phyloP scores from a whole-genome alignment of 2,797 vertebrate genomes.

The Bryconaethiops microstoma region DNA sequence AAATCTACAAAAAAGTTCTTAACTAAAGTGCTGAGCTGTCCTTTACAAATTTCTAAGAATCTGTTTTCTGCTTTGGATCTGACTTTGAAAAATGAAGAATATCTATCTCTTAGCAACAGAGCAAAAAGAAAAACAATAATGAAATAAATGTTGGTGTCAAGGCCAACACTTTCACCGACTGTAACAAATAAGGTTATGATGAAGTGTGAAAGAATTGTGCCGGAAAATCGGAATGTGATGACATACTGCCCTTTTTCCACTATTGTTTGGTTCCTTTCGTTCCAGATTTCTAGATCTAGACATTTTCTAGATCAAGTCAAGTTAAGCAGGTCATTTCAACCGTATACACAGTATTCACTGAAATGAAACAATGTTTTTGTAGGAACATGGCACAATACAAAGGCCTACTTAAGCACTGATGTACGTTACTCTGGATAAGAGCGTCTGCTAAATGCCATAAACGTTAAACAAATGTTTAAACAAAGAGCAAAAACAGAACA shows the following conservation, averaged over 20 bases:
- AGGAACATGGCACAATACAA: no score
- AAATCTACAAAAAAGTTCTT: neutral
- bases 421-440: no score
- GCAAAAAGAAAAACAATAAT: slow-evolving; percentile 44
- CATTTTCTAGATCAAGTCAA: no score
- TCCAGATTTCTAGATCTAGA: neutral
- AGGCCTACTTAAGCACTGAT: no score
- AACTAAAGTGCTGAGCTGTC: neutral
- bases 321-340: no score
- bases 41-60: neutral
- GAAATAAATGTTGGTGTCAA: slow-evolving; percentile 41
- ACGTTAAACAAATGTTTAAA: no score
- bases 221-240: slow-evolving; percentile 8
- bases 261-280: neutral
- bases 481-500: no score
- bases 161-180: slow-evolving; percentile 28
- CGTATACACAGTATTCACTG: no score
- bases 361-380: no score
- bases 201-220: neutral
- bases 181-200: slow-evolving; percentile 42
- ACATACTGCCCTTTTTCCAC: neutral
- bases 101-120: slow-evolving; percentile 54
- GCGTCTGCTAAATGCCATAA: no score
- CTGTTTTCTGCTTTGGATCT: neutral
- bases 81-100: slow-evolving; percentile 40